phyloP scores from a whole-genome alignment of 2,888 invertebrate genomes.

The Parelbella ahira region DNA sequence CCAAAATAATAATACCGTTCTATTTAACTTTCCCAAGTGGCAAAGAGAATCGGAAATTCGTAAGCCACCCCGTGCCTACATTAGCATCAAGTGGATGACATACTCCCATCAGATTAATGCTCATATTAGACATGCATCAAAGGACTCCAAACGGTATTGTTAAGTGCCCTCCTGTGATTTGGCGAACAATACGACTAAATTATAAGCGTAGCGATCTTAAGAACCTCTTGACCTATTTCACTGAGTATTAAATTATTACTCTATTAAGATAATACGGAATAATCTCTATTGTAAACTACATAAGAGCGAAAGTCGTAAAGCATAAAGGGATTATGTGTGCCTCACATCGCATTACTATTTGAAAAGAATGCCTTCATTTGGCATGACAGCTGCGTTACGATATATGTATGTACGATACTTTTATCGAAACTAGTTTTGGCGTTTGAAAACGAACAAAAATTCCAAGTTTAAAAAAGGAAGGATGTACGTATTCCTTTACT shows the following conservation, averaged over 20 bases:
- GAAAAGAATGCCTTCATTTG: too few species aligned
- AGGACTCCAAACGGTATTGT: conserved; percentile 57
- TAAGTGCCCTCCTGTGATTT: conserved; percentile 57
- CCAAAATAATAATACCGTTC: too few species aligned
- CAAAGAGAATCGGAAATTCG: conserved; percentile 57
- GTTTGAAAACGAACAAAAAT: too few species aligned
- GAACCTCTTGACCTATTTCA: conserved; percentile 71
- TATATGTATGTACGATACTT: too few species aligned
- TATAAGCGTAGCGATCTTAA: conserved; percentile 64
- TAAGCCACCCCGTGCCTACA: conserved; percentile 51
- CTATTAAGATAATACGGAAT: background rate
- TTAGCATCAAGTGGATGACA: conserved; percentile 73
- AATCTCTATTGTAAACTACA: background rate
- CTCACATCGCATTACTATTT: too few species aligned
- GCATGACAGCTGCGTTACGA: too few species aligned
- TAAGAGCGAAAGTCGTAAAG: background rate
- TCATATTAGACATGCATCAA: conserved; percentile 76
- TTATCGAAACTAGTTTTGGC: too few species aligned
- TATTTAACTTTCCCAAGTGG: conserved; percentile 14
- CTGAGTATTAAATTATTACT: conserved; percentile 48
- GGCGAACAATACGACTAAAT: conserved; percentile 68
- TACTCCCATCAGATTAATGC: conserved; percentile 68
- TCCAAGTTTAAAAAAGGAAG: too few species aligned
- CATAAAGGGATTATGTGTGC: too few species aligned
- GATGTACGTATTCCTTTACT: too few species aligned